phyloP scores from a whole-genome alignment of 1,140 invertebrate genomes.

The Zelostemma sp. region DNA sequence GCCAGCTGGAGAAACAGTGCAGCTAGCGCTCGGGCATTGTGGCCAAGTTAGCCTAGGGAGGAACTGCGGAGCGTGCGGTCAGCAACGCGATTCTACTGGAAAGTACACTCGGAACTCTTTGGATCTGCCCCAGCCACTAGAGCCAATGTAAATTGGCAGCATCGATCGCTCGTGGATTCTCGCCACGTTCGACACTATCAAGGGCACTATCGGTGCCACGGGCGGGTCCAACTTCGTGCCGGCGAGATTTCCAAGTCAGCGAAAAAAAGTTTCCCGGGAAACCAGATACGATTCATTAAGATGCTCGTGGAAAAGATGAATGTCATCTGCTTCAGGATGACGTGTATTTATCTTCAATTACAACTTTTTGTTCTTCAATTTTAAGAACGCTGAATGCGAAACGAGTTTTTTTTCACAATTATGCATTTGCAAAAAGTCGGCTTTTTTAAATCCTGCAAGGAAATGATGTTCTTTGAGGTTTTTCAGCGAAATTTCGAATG shows the following conservation, averaged over 20 bases:
- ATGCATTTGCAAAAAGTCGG: no score
- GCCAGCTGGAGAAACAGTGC: conserved; percentile 30
- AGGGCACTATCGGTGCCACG: conserved; percentile 27
- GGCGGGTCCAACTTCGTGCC: conserved; percentile 8
- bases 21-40: conserved; percentile 20
- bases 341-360: no score
- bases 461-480: no score
- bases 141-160: conserved; percentile 49
- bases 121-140: conserved; percentile 22
- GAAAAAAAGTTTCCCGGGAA: conserved; percentile 10
- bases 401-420: no score
- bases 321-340: neutral
- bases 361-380: no score
- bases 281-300: neutral
- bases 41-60: conserved; percentile 25
- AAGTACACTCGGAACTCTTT: conserved; percentile 35
- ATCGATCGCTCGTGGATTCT: conserved; percentile 39
- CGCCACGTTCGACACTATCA: conserved; percentile 26
- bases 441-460: no score
- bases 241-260: conserved; percentile 22
- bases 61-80: conserved; percentile 31
- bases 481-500: no score
- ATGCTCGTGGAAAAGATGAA: neutral
- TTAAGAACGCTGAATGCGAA: no score
- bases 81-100: conserved; percentile 30